Evolutionary conservation across 2,888 invertebrate species (phyloP).

Genomic region (Volucella inflata): DNA sequence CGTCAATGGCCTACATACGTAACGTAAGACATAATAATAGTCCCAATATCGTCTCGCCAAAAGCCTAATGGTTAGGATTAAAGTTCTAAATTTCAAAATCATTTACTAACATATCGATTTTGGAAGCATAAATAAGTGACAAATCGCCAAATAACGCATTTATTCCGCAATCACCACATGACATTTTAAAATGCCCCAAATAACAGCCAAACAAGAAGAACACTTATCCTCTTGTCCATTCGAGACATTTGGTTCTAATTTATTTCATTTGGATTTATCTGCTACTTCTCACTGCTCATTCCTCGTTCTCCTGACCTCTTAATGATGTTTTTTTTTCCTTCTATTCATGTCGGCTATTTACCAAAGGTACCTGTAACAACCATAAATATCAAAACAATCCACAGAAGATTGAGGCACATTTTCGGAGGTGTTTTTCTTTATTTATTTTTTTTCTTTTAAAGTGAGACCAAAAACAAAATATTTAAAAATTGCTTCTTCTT

Average conservation of each 20-base stretch:
- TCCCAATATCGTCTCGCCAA: too few relatives aligned
- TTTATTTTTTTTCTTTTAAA: too few relatives aligned
- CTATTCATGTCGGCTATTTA: slow-evolving; percentile 1
- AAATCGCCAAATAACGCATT: slow-evolving; percentile 17
- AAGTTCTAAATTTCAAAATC: too few relatives aligned
- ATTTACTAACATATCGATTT: too few relatives aligned
- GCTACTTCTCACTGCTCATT: background rate
- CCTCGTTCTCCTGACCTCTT: background rate
- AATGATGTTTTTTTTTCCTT: background rate
- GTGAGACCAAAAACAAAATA: too few relatives aligned
- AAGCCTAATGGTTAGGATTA: too few relatives aligned
- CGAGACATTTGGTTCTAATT: slow-evolving; percentile 53
- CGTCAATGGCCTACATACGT: fast-evolving
- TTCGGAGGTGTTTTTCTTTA: too few relatives aligned
- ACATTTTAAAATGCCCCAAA: slow-evolving; percentile 37
- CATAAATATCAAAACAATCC: slow-evolving; percentile 1
- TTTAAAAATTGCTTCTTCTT: too few relatives aligned
- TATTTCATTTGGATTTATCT: slow-evolving; percentile 36
- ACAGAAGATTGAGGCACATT: background rate
- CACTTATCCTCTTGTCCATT: slow-evolving; percentile 21
- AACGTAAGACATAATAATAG: too few relatives aligned
- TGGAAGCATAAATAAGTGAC: too few relatives aligned
- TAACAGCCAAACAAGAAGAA: slow-evolving; percentile 14
- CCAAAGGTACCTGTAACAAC: slow-evolving; percentile 7
- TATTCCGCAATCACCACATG: slow-evolving; percentile 42